Percentiles rank a stretch among this genome's conserved stretches.
Evolutionary conservation across 2,113 vertebrate genomes (phyloP).

Genomic region (Prionailurus bengalensis): DNA sequence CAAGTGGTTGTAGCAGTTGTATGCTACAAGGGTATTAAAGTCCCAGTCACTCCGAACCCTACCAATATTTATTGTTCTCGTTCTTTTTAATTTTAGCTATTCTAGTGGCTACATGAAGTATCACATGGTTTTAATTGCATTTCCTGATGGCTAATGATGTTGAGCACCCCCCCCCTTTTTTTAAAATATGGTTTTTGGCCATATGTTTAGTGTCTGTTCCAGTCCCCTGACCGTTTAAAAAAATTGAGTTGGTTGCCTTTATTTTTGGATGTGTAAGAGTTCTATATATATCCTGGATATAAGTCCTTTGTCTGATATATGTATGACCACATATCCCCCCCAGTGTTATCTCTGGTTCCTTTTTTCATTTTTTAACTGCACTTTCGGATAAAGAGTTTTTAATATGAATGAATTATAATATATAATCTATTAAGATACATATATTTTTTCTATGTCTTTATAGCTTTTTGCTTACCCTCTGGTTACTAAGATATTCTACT

Average conservation of each 20-base stretch:
- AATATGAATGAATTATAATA: slow-evolving; percentile 1
- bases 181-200: neutral
- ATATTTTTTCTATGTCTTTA: neutral
- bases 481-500: neutral
- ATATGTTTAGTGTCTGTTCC: slow-evolving; percentile 1
- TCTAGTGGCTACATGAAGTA: neutral
- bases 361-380: neutral
- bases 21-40: neutral
- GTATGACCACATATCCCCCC: neutral
- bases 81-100: slow-evolving; percentile 48
- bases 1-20: neutral
- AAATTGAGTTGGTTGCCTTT: neutral
- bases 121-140: slow-evolving; percentile 20
- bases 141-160: slow-evolving; percentile 10
- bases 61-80: neutral
- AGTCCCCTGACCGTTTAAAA: neutral
- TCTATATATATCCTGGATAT: neutral
- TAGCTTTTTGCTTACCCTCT: neutral
- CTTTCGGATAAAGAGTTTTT: slow-evolving; percentile 10
- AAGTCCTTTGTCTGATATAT: neutral
- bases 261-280: neutral
- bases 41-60: neutral
- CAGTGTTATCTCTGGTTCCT: neutral
- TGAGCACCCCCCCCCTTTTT: neutral
- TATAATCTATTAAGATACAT: neutral